These are phyloP conservation scores for Ictidomys tridecemlineatus DNA, from an alignment of 2,113 vertebrate genomes.

Conservation along the genomic window DNA sequence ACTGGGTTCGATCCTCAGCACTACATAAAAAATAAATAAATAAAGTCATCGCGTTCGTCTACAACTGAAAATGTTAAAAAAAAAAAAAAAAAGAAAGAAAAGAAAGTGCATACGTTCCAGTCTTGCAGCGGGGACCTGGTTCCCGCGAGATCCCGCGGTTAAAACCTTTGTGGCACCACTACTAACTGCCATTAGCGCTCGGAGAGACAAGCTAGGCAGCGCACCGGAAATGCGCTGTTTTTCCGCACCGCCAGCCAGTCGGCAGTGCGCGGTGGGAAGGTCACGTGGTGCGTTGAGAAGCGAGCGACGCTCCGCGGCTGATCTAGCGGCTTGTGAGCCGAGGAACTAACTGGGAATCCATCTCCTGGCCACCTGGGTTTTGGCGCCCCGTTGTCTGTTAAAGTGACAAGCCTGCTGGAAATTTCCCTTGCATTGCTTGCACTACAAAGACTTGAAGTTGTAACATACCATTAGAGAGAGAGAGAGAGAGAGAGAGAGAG, in stretches of 20 bases:
- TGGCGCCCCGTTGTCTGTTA: not conserved
- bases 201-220: rapidly evolving
- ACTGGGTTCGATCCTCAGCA: too few relatives aligned
- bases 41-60: too few relatives aligned
- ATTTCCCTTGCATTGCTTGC: rapidly evolving
- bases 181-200: rapidly evolving
- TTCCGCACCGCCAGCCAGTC: rapidly evolving
- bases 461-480: not conserved
- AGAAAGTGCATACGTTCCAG: too few relatives aligned
- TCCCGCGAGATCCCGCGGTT: rapidly evolving
- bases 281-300: not conserved
- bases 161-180: rapidly evolving
- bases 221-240: not conserved
- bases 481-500: too few relatives aligned
- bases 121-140: rapidly evolving
- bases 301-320: rapidly evolving
- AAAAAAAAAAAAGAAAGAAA: too few relatives aligned
- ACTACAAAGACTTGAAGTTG: not conserved
- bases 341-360: not conserved
- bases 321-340: rapidly evolving
- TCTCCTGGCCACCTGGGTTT: not conserved
- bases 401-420: rapidly evolving
- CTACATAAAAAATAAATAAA: too few relatives aligned
- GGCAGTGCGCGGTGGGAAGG: rapidly evolving
- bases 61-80: too few relatives aligned